Evolutionary conservation across 2,113 vertebrate species (phyloP).

Genomic region (Daubentonia madagascariensis): DNA sequence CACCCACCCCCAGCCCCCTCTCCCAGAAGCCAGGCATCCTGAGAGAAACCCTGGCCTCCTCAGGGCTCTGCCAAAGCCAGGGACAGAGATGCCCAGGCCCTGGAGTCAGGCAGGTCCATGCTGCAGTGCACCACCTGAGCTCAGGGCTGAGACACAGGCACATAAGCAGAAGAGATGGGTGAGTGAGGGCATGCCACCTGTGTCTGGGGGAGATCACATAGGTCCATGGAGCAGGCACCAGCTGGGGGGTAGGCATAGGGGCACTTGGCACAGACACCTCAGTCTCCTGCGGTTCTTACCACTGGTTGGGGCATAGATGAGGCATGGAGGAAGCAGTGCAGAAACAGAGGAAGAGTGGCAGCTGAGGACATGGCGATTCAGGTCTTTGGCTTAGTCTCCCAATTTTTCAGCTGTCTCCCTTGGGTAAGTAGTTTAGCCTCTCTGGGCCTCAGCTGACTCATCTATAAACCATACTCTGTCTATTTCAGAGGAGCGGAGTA

Average conservation of each 20-base stretch:
- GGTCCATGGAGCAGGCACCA: background rate
- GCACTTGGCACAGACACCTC: background rate
- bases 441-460: background rate
- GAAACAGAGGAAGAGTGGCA: background rate
- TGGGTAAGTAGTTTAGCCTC: background rate
- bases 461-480: background rate
- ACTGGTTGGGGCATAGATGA: background rate
- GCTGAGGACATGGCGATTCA: background rate
- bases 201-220: background rate
- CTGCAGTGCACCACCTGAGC: background rate
- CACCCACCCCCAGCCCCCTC: background rate
- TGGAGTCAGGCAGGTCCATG: background rate
- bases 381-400: background rate
- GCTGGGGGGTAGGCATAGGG: background rate
- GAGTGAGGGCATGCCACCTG: background rate
- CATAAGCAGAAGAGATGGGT: background rate
- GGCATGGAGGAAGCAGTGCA: background rate
- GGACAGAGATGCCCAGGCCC: background rate
- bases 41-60: background rate
- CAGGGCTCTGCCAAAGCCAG: background rate
- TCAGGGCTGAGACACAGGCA: background rate
- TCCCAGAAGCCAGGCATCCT: background rate
- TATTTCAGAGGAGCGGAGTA: background rate
- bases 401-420: background rate
- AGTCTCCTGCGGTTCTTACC: background rate